phyloP scores from a whole-genome alignment of 1,140 invertebrate genomes.

The Fopius arisanus region DNA sequence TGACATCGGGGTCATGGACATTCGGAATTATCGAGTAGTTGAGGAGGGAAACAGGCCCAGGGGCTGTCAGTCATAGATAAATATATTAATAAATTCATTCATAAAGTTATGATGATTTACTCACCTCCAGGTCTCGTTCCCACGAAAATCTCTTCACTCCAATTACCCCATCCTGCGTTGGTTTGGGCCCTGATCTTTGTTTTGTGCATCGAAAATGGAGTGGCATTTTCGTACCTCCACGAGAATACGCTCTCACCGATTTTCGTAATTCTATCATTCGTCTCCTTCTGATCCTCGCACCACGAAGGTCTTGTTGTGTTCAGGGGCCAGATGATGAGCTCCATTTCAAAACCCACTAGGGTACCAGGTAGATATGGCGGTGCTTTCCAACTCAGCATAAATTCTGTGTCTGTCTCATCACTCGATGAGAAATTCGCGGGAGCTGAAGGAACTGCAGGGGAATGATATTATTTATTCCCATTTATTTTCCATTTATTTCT shows the following conservation, averaged over 20 bases:
- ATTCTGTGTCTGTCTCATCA: conserved; percentile 41
- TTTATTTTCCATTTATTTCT: too few species aligned
- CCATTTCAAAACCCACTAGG: conserved; percentile 44
- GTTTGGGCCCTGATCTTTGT: conserved; percentile 47
- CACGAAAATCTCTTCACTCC: conserved; percentile 31
- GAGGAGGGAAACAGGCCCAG: conserved; percentile 44
- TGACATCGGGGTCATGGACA: conserved; percentile 37
- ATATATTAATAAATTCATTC: neutral
- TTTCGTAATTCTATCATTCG: neutral
- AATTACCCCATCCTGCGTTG: conserved; percentile 46
- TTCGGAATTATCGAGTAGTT: conserved; percentile 31
- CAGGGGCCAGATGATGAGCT: conserved; percentile 41
- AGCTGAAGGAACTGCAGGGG: conserved; percentile 42
- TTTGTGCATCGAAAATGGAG: conserved; percentile 43
- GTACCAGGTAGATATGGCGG: conserved; percentile 47
- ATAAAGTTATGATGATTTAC: neutral
- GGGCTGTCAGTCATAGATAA: conserved; percentile 38
- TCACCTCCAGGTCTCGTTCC: conserved; percentile 37
- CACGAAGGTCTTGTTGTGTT: conserved; percentile 26
- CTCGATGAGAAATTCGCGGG: conserved; percentile 28
- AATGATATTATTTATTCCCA: too few species aligned
- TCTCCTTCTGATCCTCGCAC: neutral
- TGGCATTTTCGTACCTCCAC: conserved; percentile 32
- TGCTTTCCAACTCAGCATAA: conserved; percentile 45
- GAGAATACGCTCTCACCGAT: conserved; percentile 17